Conservation (phyloP, 2,888 invertebrate genomes). For the Rhorus exstirpatorius region DNA sequence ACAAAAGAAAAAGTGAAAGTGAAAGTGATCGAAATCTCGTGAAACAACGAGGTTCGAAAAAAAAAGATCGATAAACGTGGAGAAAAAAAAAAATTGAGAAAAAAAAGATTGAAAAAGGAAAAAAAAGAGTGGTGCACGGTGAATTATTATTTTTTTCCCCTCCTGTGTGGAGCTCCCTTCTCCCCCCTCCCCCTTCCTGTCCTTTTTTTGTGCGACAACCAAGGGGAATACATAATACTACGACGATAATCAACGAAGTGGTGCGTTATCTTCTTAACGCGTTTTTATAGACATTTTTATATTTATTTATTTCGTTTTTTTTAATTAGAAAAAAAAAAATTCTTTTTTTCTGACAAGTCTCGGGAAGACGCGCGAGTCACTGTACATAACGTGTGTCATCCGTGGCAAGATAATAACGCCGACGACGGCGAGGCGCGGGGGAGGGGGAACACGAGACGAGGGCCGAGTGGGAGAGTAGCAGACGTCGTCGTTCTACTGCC, state of each 20-base stretch:
- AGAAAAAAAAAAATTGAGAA: background rate
- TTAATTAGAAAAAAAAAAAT: background rate
- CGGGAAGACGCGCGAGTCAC: slow-evolving; percentile 8
- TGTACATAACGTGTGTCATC: slow-evolving; percentile 57
- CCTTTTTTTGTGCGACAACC: background rate
- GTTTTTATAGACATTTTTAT: background rate
- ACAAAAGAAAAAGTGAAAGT: slow-evolving; percentile 31
- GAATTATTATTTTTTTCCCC: slow-evolving; percentile 20
- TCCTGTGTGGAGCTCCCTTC: background rate
- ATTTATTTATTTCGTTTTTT: background rate
- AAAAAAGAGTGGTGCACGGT: slow-evolving; percentile 27
- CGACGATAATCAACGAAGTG: slow-evolving; percentile 42
- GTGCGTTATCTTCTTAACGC: slow-evolving; percentile 10
- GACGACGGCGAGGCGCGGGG: slow-evolving; percentile 30
- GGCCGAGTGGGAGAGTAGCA: slow-evolving; percentile 64
- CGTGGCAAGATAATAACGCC: slow-evolving; percentile 81
- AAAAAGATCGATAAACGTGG: background rate
- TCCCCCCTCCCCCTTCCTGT: background rate
- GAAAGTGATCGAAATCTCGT: slow-evolving; percentile 6
- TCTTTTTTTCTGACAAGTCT: too few relatives aligned
- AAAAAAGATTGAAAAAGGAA: slow-evolving; percentile 12
- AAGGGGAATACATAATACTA: slow-evolving; percentile 10
- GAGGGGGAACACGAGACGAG: slow-evolving; percentile 77
- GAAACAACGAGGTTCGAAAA: background rate
- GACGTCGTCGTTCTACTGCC: slow-evolving; percentile 52